Base-by-base conservation (phyloP, 2,797 vertebrate species). In the Dipus sagitta region DNA sequence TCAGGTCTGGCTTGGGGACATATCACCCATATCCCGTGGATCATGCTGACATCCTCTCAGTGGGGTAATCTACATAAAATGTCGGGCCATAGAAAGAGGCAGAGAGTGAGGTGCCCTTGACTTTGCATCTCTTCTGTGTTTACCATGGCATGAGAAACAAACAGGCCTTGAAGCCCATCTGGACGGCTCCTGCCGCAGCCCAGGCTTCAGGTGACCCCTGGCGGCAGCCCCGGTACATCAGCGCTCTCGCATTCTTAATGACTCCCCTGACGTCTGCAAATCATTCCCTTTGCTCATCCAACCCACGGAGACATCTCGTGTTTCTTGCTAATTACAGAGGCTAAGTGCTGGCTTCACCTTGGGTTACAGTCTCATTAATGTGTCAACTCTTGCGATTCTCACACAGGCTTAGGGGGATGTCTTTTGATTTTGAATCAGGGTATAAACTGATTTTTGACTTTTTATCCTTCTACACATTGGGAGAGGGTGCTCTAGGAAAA, bases 301-400 rank as follows among this genome's bases (percentile, higher is more conserved):
- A 76, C 70, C 32, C 60, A 94, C 42, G 7, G 32, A 92, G 38
- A 81, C 78, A 54, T 62, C 72, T 88, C 87, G 82, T 20, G 12
- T 87, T 92, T 92, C 92, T 94, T 92, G 78, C n/a, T 95, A 94
- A 96, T 96, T 90, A 92, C 65, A 72, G 70, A 94, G 95, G 75
- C 76, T 77, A 88, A 94, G 86, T 86, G 84, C 72, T 90, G 72
- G 58, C 67, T 85, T 95, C 70, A 88, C 71, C 76, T 65, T 20
- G 47, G 93, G 91, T 91, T 78, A 79, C n/a, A 88, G 82, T 74
- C 76, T 96, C 62, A 78, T 95, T 96, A 95, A 96, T 85, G 80
- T 94, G 67, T 62, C 67, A 94, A 60, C 76, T 88, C 26, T 0
- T 42, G 60, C 5, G 24, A 32, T 93, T 83, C 93, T 90, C 95